phyloP scores from a whole-genome alignment of 2,797 vertebrate genomes.

The Urophycis tenuis region DNA sequence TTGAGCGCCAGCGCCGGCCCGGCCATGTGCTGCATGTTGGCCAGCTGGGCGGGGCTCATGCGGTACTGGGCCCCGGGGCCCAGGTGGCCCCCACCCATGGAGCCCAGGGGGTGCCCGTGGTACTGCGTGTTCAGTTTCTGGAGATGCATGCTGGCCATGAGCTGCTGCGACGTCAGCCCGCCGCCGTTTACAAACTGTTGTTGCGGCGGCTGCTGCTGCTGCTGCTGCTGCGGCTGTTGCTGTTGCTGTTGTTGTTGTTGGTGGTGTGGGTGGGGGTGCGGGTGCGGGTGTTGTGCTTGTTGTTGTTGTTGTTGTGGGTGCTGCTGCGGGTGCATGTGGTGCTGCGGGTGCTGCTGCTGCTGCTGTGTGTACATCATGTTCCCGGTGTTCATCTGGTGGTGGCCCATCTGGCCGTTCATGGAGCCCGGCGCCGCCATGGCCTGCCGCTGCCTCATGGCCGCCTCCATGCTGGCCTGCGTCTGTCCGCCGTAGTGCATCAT shows the following conservation, averaged over 20 bases:
- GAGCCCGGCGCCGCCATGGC: conserved; percentile 70
- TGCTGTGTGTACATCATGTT: conserved; percentile 77
- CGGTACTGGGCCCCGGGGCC: conserved; percentile 70
- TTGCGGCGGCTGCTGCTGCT: conserved; percentile 41
- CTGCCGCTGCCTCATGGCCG: conserved; percentile 73
- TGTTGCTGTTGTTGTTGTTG: conserved; percentile 37
- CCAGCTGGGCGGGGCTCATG: conserved; percentile 71
- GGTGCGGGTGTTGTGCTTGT: conserved; percentile 16
- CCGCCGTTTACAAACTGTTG: conserved; percentile 73
- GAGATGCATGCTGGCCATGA: conserved; percentile 90
- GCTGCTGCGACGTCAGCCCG: conserved; percentile 74
- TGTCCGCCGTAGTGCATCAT: conserved; percentile 80
- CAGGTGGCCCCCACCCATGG: conserved; percentile 74
- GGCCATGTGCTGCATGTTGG: conserved; percentile 79
- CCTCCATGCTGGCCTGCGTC: conserved; percentile 74
- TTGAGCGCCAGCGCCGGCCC: conserved; percentile 77
- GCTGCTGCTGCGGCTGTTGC: conserved; percentile 57
- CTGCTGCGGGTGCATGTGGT: conserved; percentile 67
- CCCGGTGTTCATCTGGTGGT: conserved; percentile 76
- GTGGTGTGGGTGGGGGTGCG: background rate
- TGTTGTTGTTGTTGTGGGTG: conserved; percentile 43
- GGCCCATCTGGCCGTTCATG: conserved; percentile 76
- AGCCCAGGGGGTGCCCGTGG: conserved; percentile 78
- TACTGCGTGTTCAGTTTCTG: conserved; percentile 90
- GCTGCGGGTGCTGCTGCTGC: conserved; percentile 47